phyloP scores from a whole-genome alignment of 2,113 vertebrate species.

The Calyptomena viridis region DNA sequence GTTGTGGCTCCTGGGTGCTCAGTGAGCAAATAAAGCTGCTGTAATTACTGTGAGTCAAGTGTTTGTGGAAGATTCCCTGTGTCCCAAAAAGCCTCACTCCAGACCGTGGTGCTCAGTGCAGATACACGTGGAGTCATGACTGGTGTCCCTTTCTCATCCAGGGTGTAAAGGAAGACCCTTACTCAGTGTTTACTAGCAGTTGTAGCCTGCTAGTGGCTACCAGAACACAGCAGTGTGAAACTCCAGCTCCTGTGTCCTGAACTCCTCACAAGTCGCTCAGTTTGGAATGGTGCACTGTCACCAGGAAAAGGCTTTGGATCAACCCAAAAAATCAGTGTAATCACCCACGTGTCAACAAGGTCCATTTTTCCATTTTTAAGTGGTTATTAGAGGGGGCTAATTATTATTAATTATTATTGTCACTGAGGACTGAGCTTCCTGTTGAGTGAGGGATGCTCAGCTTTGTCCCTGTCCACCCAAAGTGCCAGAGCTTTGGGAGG shows the following conservation, averaged over 20 bases:
- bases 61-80: neutral
- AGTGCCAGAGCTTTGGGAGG: neutral
- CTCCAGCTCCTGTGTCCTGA: neutral
- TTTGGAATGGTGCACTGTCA: neutral
- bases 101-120: neutral
- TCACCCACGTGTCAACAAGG: neutral
- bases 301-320: neutral
- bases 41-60: accelerated
- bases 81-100: neutral
- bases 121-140: accelerated
- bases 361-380: neutral
- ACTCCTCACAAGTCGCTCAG: neutral
- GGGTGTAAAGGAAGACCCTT: neutral
- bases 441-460: neutral
- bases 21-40: neutral
- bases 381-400: neutral
- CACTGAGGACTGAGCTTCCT: neutral
- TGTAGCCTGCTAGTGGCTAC: neutral
- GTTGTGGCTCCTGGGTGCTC: neutral
- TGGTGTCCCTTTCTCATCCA: accelerated
- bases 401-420: too few species aligned
- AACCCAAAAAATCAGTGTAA: neutral
- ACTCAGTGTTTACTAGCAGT: neutral
- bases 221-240: neutral
- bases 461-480: neutral